Conservation (phyloP, 2,113 vertebrate genomes). For the Pelvicachromis taeniatus region DNA sequence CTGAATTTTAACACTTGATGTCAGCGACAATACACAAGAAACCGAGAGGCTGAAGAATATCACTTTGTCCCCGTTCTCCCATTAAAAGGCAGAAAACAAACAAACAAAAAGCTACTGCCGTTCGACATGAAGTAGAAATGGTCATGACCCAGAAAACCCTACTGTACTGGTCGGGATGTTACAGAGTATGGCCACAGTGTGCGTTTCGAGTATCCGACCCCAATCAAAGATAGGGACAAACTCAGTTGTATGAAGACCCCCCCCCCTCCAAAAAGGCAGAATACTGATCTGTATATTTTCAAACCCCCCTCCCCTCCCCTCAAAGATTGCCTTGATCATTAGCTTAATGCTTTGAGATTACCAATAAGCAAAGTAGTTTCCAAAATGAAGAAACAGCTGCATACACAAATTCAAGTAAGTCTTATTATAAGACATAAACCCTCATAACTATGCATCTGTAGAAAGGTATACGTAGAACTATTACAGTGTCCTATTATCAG, state of each 20-base stretch:
- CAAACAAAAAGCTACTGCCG: conserved; percentile 42
- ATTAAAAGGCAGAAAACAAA: conserved; percentile 34
- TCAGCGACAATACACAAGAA: conserved; percentile 49
- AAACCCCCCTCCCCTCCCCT: conserved; percentile 27
- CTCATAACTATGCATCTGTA: conserved; percentile 66
- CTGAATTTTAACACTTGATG: conserved; percentile 35
- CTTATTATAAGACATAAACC: conserved; percentile 85
- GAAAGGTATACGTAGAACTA: conserved; percentile 61
- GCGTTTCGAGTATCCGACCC: conserved; percentile 56
- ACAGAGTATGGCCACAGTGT: conserved; percentile 44
- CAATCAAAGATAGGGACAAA: conserved; percentile 45
- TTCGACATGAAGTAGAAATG: conserved; percentile 60
- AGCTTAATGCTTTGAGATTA: conserved; percentile 66
- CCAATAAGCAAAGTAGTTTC: conserved; percentile 64
- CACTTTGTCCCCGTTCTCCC: conserved; percentile 19
- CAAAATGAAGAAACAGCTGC: conserved; percentile 74
- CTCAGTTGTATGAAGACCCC: neutral
- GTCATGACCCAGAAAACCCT: conserved; percentile 54
- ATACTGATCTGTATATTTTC: conserved; percentile 72
- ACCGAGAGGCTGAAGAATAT: conserved; percentile 18
- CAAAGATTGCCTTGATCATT: conserved; percentile 63
- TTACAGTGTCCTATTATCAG: conserved; percentile 78
- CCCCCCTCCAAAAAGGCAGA: conserved; percentile 34
- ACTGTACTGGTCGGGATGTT: conserved; percentile 24
- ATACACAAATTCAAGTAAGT: conserved; percentile 80